phyloP scores from a whole-genome alignment of 2,113 vertebrate species.

The Campylorhamphus procurvoides region DNA sequence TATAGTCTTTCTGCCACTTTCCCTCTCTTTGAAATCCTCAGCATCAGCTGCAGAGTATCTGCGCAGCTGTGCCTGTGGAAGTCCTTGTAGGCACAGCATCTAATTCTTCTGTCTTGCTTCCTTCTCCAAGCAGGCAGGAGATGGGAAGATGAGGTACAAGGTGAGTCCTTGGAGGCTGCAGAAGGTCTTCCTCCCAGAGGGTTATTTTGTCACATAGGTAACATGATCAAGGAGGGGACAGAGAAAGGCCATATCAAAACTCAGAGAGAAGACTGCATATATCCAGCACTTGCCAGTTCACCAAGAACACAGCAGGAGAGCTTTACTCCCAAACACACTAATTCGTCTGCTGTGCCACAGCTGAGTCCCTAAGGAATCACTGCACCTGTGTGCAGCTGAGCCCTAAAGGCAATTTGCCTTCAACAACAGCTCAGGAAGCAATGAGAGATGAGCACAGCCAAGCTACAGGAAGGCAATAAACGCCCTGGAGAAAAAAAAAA shows the following conservation, averaged over 20 bases:
- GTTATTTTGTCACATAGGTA: background rate
- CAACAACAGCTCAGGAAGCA: background rate
- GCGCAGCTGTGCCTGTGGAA: background rate
- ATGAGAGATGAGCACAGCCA: background rate
- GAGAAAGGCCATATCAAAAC: background rate
- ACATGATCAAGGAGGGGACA: background rate
- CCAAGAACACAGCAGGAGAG: background rate
- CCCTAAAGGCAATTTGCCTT: background rate
- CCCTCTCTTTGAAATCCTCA: background rate
- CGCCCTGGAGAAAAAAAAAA: background rate
- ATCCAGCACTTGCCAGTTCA: background rate
- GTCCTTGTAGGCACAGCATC: background rate
- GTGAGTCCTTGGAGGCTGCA: slow-evolving; percentile 72
- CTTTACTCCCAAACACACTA: background rate
- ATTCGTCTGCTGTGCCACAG: background rate
- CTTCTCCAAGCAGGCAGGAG: slow-evolving; percentile 85
- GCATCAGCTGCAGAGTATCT: background rate
- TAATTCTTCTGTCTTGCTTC: slow-evolving; percentile 30
- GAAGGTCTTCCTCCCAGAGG: background rate
- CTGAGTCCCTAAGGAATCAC: background rate
- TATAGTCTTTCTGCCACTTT: background rate
- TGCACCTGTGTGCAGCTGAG: background rate
- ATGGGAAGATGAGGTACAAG: slow-evolving; percentile 99
- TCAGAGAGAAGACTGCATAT: background rate
- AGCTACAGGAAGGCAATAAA: background rate